Evolutionary conservation across 2,113 vertebrate species (phyloP), one percentile per base, ranked within the genome.

Genomic region (Mola mola): DNA sequence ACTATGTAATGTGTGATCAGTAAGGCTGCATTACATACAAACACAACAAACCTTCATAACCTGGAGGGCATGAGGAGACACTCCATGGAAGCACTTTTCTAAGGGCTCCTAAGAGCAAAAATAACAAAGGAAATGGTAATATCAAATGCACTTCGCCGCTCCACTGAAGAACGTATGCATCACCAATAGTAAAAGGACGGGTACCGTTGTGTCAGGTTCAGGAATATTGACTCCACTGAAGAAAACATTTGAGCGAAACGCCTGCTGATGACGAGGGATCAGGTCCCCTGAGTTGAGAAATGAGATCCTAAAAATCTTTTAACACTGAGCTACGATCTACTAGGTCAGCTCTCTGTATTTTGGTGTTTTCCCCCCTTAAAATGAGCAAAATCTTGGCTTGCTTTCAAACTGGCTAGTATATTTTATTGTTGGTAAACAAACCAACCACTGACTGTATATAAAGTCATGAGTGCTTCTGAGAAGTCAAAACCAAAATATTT

Each of bases 221-320:
- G 92, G 91, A 79, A 93, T 93, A 57, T 81, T 92, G 78, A 93
- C 90, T 70, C 92, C 92, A 13, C 84, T 93, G 80, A 93, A 93
- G 86, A 93, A 93, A 37, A 90, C 82, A 20, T 93, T 93, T 42
- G 92, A 93, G 40, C 64, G 88, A 70, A 93, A 93, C 25, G 91
- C 87, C 86, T 92, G 92, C 75, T 93, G 92, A 59, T 93, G 92
- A 21, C 88, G 91, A 55, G 92, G 92, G 62, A 92, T 93, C 82
- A 93, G 83, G 72, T 93, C 92, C 75, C 92, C 92, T 93, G 65
- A 19, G 46, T 56, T 49, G 57, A 57, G 58, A 72, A 51, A 31
- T 28, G 1, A 36, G 28, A 66, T 21, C 1, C 40, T 50, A 3
- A 64, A 16, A 31, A 41, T 38, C 6, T 16, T 38, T n/a, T 16